phyloP scores from a whole-genome alignment of 2,113 vertebrate species.

The Urocitellus parryii region DNA sequence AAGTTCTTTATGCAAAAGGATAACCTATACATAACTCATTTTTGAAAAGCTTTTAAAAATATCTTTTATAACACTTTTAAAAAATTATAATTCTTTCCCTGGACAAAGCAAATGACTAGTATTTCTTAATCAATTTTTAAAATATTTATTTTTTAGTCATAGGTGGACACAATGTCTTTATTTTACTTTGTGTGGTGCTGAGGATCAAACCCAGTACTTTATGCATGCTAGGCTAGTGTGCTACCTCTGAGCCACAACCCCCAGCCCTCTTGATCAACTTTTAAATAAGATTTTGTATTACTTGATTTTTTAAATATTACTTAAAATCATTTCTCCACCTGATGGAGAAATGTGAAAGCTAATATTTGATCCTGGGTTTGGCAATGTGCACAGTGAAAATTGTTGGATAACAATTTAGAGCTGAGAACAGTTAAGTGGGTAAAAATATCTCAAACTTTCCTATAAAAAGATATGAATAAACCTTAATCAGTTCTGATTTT shows the following conservation, averaged over 20 bases:
- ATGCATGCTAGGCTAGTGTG: no score
- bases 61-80: constrained; percentile 54
- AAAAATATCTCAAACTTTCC: constrained; percentile 65
- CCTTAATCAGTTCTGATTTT: constrained; percentile 64
- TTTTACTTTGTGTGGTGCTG: no score
- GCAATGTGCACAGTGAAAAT: constrained; percentile 63
- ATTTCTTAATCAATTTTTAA: constrained; percentile 20
- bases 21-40: neutral
- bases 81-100: neutral
- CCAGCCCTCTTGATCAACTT: neutral
- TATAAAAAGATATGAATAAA: constrained; percentile 79
- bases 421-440: constrained; percentile 59
- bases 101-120: constrained; percentile 61
- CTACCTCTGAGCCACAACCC: no score
- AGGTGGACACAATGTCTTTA: no score
- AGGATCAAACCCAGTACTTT: no score
- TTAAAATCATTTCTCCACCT: constrained; percentile 66
- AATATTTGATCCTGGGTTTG: neutral
- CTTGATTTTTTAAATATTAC: constrained; percentile 61
- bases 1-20: constrained; percentile 5
- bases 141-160: no score
- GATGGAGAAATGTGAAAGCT: constrained; percentile 66
- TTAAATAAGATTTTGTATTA: constrained; percentile 57
- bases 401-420: constrained; percentile 68
- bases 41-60: constrained; percentile 72